These are phyloP conservation scores for Xanthorhoe designata DNA, from an alignment of 2,888 invertebrate species.

Conservation along the genomic window DNA sequence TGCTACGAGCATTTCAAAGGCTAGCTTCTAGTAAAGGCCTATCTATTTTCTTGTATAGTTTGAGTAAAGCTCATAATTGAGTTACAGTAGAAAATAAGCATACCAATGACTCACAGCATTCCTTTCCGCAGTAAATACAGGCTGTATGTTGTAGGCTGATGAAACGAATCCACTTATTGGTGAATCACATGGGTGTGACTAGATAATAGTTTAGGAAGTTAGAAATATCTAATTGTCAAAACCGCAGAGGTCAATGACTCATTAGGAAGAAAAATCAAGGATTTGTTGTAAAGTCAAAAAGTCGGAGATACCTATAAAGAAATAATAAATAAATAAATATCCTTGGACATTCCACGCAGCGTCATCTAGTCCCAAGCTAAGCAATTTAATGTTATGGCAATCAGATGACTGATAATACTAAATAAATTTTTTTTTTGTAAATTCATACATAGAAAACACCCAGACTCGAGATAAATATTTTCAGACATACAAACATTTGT, in stretches of 20 bases:
- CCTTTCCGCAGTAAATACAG: slow-evolving; percentile 10
- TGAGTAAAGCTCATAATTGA: slow-evolving; percentile 2
- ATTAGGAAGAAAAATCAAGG: slow-evolving; percentile 7
- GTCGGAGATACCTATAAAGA: too few species aligned
- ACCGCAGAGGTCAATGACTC: slow-evolving; percentile 28
- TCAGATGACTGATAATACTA: too few species aligned
- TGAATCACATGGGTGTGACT: slow-evolving; percentile 18
- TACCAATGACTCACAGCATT: slow-evolving; percentile 19
- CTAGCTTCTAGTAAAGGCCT: too few species aligned
- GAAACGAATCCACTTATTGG: slow-evolving; percentile 43
- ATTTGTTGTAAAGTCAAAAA: neutral
- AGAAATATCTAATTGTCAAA: slow-evolving; percentile 17
- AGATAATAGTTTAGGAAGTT: slow-evolving; percentile 12
- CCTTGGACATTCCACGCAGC: too few species aligned
- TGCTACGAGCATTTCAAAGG: too few species aligned
- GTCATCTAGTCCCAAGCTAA: too few species aligned
- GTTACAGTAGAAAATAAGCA: slow-evolving; percentile 10
- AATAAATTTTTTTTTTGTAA: too few species aligned
- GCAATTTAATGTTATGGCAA: too few species aligned
- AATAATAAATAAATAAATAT: too few species aligned
- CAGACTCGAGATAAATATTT: too few species aligned
- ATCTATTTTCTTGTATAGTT: neutral
- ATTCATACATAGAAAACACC: too few species aligned
- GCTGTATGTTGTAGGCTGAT: slow-evolving; percentile 38
- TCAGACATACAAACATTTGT: too few species aligned